Conservation (phyloP, 2,113 vertebrate genomes). For the Morone saxatilis region DNA sequence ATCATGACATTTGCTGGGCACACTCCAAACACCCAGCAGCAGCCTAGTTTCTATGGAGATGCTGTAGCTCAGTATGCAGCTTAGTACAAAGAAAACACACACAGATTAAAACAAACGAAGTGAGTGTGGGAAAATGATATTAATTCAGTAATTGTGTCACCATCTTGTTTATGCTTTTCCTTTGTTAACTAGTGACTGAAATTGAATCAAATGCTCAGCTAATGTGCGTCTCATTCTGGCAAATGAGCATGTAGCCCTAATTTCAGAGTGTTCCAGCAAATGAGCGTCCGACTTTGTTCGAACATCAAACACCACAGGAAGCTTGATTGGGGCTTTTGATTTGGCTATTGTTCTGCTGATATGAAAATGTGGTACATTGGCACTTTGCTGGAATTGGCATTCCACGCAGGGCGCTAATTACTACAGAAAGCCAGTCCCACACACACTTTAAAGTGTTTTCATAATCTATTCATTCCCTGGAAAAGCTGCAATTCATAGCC, state of each 20-base stretch:
- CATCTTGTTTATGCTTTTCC: constrained; percentile 48
- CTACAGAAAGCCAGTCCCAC: constrained; percentile 19
- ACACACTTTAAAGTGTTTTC: constrained; percentile 13
- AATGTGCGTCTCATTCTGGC: constrained; percentile 43
- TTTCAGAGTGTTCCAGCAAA: constrained; percentile 54
- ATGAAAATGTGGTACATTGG: constrained; percentile 36
- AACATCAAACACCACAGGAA: constrained; percentile 52
- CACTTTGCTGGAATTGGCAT: constrained; percentile 47
- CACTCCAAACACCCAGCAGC: constrained; percentile 53
- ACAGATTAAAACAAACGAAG: constrained; percentile 39
- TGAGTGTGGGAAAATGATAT: constrained; percentile 20
- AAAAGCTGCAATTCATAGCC: not conserved
- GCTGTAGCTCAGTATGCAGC: constrained; percentile 27
- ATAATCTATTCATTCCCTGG: constrained; percentile 1
- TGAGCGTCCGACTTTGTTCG: constrained; percentile 58
- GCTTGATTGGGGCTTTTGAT: constrained; percentile 66
- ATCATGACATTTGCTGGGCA: constrained; percentile 70
- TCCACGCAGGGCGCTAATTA: constrained; percentile 52
- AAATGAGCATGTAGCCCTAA: constrained; percentile 37
- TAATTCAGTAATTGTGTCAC: constrained; percentile 53
- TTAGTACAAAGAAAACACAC: constrained; percentile 24
- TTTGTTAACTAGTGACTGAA: constrained; percentile 40
- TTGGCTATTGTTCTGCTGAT: constrained; percentile 58
- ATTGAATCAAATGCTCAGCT: constrained; percentile 60
- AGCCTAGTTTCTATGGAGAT: constrained; percentile 68